Conservation (phyloP, 2,888 invertebrate genomes). For the Antitype chi region DNA sequence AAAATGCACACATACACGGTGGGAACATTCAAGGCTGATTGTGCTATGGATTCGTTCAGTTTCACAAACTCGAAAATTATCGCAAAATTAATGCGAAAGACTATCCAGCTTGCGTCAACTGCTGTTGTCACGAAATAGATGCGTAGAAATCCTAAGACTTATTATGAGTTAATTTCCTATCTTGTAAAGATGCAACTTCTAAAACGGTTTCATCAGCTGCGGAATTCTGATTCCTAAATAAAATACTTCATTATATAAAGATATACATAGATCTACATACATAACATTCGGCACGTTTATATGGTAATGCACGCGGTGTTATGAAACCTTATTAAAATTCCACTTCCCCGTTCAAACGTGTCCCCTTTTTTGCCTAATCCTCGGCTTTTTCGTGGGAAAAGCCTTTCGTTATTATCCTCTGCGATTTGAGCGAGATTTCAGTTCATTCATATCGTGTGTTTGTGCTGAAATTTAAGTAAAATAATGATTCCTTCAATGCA, state of each 20-base stretch:
- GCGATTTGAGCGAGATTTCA: constrained; percentile 27
- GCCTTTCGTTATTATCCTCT: constrained; percentile 36
- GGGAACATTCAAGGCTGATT: too few species aligned
- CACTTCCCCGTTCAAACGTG: constrained; percentile 47
- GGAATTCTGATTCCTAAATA: background rate
- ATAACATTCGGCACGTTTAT: constrained; percentile 37
- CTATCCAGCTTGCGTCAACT: too few species aligned
- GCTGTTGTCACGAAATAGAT: background rate
- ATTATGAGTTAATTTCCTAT: background rate
- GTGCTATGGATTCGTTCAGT: background rate
- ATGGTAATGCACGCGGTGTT: constrained; percentile 49
- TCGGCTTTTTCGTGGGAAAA: constrained; percentile 36
- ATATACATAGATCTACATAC: constrained; percentile 4
- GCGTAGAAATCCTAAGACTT: background rate
- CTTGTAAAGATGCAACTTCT: background rate
- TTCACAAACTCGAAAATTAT: background rate
- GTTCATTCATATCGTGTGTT: constrained; percentile 2
- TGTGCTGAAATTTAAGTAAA: background rate
- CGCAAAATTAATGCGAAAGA: too few species aligned
- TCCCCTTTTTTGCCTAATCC: constrained; percentile 50
- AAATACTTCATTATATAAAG: background rate
- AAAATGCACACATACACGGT: too few species aligned
- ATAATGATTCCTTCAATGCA: background rate
- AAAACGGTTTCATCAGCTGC: background rate
- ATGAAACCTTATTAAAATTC: constrained; percentile 61